Base-by-base conservation (phyloP, 1,140 invertebrate genomes). In the Pemphigus obesinymphae region DNA sequence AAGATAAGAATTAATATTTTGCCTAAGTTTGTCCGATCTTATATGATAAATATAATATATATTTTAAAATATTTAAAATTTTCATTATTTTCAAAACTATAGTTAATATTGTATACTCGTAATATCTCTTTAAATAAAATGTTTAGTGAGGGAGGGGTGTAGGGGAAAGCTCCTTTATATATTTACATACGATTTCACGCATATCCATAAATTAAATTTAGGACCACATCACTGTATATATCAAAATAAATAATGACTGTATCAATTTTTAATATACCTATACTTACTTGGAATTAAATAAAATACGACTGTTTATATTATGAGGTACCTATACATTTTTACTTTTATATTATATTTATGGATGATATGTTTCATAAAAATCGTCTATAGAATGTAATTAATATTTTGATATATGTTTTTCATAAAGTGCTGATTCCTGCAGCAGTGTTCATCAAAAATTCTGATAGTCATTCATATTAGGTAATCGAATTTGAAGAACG, bases 381-480 rank as follows among this genome's bases (percentile, higher is more conserved):
- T 53, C 45, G 26, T 50, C 45, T 31, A n/a, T n/a, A 3, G 72
- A 31, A n/a, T 3, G 72, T 48, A 75, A 70, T 70, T 70, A 70
- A 70, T 40, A n/a, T 75, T 75, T 53, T 23, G 20, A 45, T 70
- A 20, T 23, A 45, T 13, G 34, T 70, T 40, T 45, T 26, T 43
- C 2, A 2, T 20, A 75, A 50, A 75, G 72, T 75, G 72, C n/a
- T 20, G 26, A 75, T n/a, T 55, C 58, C 2, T 76, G n/a, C n/a
- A n/a, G n/a, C n/a, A n/a, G n/a, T 76, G n/a, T 23, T 76, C 45
- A 20, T 53, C 34, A 31, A 29, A 23, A 58, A 76, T 76, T 58
- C 29, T 37, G 50, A 55, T 34, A 55, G 73, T 76, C 73, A 76
- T 76, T 40, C 48, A 34, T 55, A 76, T 76, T 76, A 76, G 58